A percentile compares a stretch with the other conserved stretches of the same genome.
phyloP scores from a whole-genome alignment of 1,140 invertebrate genomes.

The Anthonomus grandis region DNA sequence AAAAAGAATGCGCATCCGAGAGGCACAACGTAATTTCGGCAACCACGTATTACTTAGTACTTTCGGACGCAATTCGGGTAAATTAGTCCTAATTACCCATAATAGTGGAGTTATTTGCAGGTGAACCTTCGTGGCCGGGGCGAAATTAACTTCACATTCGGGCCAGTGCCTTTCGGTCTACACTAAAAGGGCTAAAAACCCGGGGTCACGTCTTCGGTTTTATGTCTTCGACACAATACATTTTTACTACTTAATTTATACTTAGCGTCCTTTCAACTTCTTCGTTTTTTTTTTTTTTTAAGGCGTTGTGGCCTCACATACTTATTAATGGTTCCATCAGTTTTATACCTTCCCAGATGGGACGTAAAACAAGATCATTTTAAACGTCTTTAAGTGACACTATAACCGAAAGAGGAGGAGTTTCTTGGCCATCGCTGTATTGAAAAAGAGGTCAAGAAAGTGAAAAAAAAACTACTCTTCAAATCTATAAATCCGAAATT shows the following conservation, averaged over 20 bases:
- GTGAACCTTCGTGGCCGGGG: slow-evolving; percentile 14
- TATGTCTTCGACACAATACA: slow-evolving; percentile 21
- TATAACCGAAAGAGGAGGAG: too few relatives aligned
- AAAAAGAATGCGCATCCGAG: too few relatives aligned
- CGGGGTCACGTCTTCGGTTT: slow-evolving; percentile 13
- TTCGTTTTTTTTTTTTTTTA: too few relatives aligned
- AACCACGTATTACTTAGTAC: slow-evolving; percentile 28
- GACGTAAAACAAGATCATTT: slow-evolving; percentile 5
- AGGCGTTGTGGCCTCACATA: too few relatives aligned
- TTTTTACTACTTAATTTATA: slow-evolving; percentile 25
- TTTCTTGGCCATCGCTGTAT: too few relatives aligned
- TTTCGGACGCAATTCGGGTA: slow-evolving; percentile 26
- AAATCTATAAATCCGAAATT: too few relatives aligned
- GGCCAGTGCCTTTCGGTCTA: slow-evolving; percentile 18
- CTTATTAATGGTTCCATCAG: slow-evolving; percentile 7
- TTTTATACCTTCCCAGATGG: slow-evolving; percentile 14
- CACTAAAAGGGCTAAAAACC: slow-evolving; percentile 17
- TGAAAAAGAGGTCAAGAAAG: too few relatives aligned
- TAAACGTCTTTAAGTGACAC: too few relatives aligned
- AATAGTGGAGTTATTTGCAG: slow-evolving; percentile 29
- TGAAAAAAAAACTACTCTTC: too few relatives aligned
- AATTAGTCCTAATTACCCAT: slow-evolving; percentile 29
- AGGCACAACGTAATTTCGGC: slow-evolving; percentile 25
- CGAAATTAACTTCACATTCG: slow-evolving; percentile 21
- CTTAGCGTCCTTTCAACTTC: slow-evolving; percentile 7